Base-by-base conservation (phyloP, 2,113 vertebrate species). In the Tychaedon coryphoeus region DNA sequence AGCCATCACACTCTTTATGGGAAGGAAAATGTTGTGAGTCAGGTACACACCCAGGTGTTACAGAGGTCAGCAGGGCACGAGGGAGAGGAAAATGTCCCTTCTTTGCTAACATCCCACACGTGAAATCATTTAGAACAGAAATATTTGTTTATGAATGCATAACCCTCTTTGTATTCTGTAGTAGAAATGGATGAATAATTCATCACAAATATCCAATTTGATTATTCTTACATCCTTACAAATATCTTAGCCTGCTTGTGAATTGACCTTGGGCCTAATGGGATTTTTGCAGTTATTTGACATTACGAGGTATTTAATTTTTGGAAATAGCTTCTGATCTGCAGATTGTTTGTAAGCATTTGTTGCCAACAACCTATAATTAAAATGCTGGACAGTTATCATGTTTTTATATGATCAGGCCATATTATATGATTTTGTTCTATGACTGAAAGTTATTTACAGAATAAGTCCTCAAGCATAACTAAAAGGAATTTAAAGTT, bases 181-280 rank as follows among this genome's bases (percentile, higher is more conserved):
- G 81, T 43, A 92, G 66, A 90, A 93, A 85, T 40, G 29, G 19
- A 94, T 95, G 66, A 97, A 92, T 95, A 92, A 97, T 90, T 95
- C 38, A 90, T 93, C 62, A 75, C 33, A 88, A 95, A 90, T 70
- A 91, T 72, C 24, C 19, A 65, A 65, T 75, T 85, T 87, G 71
- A 95, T 95, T 94, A 91, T 86, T 95, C 42, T 85, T 82, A 81
- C 45, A 76, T 72, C 28, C 71, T 92, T 88, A 83, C 38, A 93
- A 92, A 79, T 81, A 69, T 58, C 71, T 92, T 64, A 3, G 3
- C 25, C 43, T 79, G 67, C 62, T 83, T 92, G 43, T 61, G 47
- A 86, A 88, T 61, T 70, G 92, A 94, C 71, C 62, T 85, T 74
- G 38, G 56, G 42, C 43, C 65, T 77, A 92, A 89, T 45, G 76